Evolutionary conservation across 2,113 vertebrate genomes (phyloP).

Genomic region (Nipponia nippon): DNA sequence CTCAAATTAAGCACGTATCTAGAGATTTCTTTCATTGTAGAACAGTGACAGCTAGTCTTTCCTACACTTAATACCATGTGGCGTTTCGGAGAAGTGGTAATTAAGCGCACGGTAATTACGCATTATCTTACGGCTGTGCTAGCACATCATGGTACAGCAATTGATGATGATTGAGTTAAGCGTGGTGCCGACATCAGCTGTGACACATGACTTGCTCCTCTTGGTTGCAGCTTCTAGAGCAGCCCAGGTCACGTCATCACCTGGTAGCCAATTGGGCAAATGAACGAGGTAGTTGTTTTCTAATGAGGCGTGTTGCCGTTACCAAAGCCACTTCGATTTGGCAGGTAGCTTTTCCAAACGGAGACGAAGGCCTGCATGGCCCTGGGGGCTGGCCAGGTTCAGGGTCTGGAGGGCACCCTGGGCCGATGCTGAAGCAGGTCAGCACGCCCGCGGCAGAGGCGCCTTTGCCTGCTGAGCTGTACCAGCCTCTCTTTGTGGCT

Average conservation of each 20-base stretch:
- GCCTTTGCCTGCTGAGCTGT: background rate
- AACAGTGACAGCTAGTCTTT: background rate
- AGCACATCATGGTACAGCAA: rapidly evolving
- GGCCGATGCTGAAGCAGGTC: background rate
- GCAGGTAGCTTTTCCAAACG: background rate
- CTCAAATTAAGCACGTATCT: background rate
- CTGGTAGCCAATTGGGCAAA: background rate
- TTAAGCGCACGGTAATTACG: background rate
- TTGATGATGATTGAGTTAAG: background rate
- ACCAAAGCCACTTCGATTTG: background rate
- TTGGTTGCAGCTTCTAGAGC: background rate
- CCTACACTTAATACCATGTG: background rate
- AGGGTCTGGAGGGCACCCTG: rapidly evolving
- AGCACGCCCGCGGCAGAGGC: rapidly evolving
- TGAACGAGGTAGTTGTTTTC: background rate
- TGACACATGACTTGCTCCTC: background rate
- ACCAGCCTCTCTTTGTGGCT: background rate
- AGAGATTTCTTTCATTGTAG: background rate
- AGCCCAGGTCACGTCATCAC: background rate
- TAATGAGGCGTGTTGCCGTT: background rate
- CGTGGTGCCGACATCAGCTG: background rate
- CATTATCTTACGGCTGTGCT: background rate
- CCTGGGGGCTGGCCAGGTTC: background rate
- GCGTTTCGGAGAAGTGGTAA: background rate
- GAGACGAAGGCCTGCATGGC: background rate